These are phyloP conservation scores for Volucella zonaria DNA, from an alignment of 2,888 invertebrate species.

Conservation along the genomic window DNA sequence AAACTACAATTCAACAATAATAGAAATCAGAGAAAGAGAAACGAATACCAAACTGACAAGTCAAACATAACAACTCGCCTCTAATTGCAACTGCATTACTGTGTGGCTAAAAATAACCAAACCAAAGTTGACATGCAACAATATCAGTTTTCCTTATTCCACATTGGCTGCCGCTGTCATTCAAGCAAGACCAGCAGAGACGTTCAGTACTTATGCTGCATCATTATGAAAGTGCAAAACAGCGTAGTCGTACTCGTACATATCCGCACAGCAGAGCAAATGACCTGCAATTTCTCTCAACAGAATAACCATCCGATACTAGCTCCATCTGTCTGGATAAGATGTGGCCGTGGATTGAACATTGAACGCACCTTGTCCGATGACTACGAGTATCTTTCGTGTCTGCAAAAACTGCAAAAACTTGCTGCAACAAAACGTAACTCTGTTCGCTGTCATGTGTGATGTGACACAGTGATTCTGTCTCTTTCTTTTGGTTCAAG, in stretches of 20 bases:
- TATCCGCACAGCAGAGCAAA: not conserved
- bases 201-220: not conserved
- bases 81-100: conserved; percentile 13
- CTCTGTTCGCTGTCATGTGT: conserved; percentile 11
- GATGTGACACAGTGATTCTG: conserved; percentile 15
- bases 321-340: conserved; percentile 2
- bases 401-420: conserved; percentile 10
- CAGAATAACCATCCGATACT: too few relatives aligned
- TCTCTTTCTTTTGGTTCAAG: conserved; percentile 37
- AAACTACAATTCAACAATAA: not conserved
- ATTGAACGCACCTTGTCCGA: not conserved
- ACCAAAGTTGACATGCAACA: conserved; percentile 22
- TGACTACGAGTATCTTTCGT: not conserved
- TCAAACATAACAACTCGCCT: conserved; percentile 27
- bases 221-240: not conserved
- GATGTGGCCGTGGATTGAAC: conserved; percentile 3
- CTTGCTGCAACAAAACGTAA: conserved; percentile 16
- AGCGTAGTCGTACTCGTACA: not conserved
- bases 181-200: not conserved
- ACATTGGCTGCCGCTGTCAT: conserved; percentile 22
- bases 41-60: conserved; percentile 5
- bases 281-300: too few relatives aligned
- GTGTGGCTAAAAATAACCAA: conserved; percentile 47
- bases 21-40: not conserved
- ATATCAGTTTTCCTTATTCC: conserved; percentile 31